phyloP scores from a whole-genome alignment of 2,113 vertebrate species.

The Rhinolophus ferrumequinum region DNA sequence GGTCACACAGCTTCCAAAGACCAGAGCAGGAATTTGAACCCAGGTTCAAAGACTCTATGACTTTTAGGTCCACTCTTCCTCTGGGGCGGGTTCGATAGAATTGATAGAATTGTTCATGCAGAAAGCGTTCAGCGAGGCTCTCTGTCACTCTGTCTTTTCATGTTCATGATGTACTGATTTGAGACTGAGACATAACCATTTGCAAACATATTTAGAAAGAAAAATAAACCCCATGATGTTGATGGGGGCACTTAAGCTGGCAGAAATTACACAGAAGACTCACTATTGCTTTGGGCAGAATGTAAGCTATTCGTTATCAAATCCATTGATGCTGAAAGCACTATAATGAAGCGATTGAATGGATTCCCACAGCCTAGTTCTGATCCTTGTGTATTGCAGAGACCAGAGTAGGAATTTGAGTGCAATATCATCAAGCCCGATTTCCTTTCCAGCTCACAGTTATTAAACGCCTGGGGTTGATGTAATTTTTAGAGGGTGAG shows the following conservation, averaged over 20 bases:
- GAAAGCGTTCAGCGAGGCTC: background rate
- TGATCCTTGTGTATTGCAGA: background rate
- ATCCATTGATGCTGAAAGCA: background rate
- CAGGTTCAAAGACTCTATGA: background rate
- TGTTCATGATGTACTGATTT: background rate
- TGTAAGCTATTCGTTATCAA: background rate
- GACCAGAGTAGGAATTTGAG: constrained; percentile 29
- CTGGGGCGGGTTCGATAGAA: background rate
- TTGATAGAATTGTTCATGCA: background rate
- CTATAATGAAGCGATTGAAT: background rate
- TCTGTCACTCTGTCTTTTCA: background rate
- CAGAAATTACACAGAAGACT: constrained; percentile 12
- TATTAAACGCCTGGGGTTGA: background rate
- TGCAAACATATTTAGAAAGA: constrained; percentile 44
- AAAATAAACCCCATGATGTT: background rate
- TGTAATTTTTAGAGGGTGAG: background rate
- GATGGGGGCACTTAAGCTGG: constrained; percentile 8
- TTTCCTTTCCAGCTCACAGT: background rate
- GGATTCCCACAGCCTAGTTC: background rate
- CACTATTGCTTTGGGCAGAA: constrained; percentile 18
- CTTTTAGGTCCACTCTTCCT: background rate
- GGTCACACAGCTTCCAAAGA: constrained; percentile 31
- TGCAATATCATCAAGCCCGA: background rate
- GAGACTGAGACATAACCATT: constrained; percentile 32
- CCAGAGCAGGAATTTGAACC: background rate